These are phyloP conservation scores for Anarhynchus alexandrinus DNA, from an alignment of 2,113 vertebrate species.

Conservation along the genomic window DNA sequence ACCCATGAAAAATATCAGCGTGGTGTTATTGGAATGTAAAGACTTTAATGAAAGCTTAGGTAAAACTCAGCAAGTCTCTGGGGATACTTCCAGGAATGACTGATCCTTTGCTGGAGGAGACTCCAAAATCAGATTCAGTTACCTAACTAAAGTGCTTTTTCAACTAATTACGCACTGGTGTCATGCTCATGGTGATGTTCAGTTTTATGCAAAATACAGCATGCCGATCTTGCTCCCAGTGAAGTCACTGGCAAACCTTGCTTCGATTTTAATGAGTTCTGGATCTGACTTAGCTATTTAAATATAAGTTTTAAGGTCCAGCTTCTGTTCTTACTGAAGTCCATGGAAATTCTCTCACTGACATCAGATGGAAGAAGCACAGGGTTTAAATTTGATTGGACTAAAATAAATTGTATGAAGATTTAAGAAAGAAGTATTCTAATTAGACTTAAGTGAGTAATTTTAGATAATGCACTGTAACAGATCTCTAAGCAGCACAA, in stretches of 20 bases:
- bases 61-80: conserved; percentile 34
- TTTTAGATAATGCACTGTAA: neutral
- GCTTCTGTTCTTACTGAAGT: neutral
- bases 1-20: neutral
- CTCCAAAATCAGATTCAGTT: neutral
- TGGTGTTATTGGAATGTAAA: conserved; percentile 2
- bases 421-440: neutral
- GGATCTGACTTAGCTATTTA: neutral
- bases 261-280: neutral
- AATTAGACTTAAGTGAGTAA: neutral
- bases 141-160: neutral
- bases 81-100: conserved; percentile 27
- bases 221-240: neutral
- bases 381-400: neutral
- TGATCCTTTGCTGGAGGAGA: conserved; percentile 13
- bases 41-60: conserved; percentile 49
- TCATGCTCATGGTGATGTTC: neutral
- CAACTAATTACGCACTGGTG: neutral
- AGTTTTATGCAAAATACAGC: neutral
- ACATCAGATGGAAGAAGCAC: neutral
- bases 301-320: neutral
- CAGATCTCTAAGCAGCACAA: neutral
- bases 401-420: neutral
- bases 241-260: neutral
- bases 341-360: neutral